A percentile compares a stretch with the other conserved stretches of the same genome.
Conservation (phyloP, 53 echinoderm and acorn worm species). For the Holothuria leucospilota region DNA sequence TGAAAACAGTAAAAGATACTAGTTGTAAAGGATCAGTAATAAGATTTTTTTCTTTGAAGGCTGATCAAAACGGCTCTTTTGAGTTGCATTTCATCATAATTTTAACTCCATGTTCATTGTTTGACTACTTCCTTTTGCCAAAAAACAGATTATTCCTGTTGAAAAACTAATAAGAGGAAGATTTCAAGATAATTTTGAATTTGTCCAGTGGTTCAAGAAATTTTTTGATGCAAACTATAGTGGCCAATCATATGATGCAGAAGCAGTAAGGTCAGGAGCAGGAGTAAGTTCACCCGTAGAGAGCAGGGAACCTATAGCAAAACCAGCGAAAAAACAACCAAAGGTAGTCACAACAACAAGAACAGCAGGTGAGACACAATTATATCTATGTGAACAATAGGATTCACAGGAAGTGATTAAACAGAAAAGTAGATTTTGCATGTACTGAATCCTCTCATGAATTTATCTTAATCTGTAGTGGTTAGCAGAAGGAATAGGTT, state of each 20-base stretch:
- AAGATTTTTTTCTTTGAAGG: not conserved
- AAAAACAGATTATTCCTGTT: conserved; percentile 74
- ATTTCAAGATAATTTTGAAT: conserved; percentile 99
- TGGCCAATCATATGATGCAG: conserved; percentile 72
- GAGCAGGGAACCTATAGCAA: conserved; percentile 9
- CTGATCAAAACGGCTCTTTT: not conserved
- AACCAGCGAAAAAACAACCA: conserved; percentile 24
- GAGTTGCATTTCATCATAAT: not conserved
- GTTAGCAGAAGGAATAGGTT: too few relatives aligned
- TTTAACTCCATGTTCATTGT: not conserved
- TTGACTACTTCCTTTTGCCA: not conserved
- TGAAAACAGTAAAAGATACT: too few relatives aligned
- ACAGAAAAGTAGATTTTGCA: too few relatives aligned
- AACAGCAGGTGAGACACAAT: conserved; percentile 7
- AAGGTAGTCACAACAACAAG: conserved; percentile 20
- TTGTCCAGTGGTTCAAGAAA: conserved; percentile 97
- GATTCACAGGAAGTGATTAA: too few relatives aligned
- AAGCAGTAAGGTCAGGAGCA: conserved; percentile 53
- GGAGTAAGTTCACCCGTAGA: conserved; percentile 24
- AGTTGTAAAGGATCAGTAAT: not conserved
- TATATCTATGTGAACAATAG: too few relatives aligned
- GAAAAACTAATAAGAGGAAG: conserved; percentile 85
- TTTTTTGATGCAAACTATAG: conserved; percentile 91
- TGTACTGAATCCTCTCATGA: too few relatives aligned
- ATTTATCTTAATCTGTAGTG: too few relatives aligned